Percentiles rank a stretch among this genome's conserved stretches.
Conservation (phyloP, 2,797 vertebrate genomes). For the Mormyrops boulengeri region DNA sequence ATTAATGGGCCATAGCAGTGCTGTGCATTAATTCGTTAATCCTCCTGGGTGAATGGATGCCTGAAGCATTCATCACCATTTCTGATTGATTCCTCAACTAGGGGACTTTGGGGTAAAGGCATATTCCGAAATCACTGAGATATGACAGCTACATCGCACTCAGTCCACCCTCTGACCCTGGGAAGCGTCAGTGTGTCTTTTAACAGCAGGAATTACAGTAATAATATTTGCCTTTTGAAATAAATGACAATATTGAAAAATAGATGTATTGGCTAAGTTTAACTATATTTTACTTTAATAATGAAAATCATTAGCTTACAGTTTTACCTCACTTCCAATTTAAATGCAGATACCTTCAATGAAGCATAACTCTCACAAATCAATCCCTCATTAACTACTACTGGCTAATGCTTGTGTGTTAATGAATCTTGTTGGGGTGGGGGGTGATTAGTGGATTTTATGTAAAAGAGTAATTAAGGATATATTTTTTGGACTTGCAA, state of each 20-base stretch:
- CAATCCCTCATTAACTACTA: conserved; percentile 4
- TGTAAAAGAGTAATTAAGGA: background rate
- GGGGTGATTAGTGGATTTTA: background rate
- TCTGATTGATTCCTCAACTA: background rate
- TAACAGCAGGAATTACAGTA: background rate
- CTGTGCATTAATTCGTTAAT: conserved; percentile 18
- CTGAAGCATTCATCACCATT: conserved; percentile 6
- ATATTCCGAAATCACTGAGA: conserved; percentile 5
- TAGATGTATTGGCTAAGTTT: background rate
- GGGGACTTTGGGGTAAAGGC: conserved; percentile 14
- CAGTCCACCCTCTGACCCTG: background rate
- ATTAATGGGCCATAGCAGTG: conserved; percentile 15
- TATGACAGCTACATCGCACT: background rate
- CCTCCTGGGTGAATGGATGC: conserved; percentile 12
- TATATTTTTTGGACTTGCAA: background rate
- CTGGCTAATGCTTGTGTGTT: background rate
- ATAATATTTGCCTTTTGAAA: background rate
- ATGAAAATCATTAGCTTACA: background rate
- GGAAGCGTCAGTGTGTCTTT: background rate
- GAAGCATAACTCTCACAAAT: conserved; percentile 1
- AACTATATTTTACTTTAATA: background rate
- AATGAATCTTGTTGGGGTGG: background rate
- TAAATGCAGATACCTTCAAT: conserved; percentile 7
- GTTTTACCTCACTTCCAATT: background rate
- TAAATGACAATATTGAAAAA: conserved; percentile 1